phyloP scores from a whole-genome alignment of 2,797 vertebrate genomes.

The Catamblyrhynchus diadema region DNA sequence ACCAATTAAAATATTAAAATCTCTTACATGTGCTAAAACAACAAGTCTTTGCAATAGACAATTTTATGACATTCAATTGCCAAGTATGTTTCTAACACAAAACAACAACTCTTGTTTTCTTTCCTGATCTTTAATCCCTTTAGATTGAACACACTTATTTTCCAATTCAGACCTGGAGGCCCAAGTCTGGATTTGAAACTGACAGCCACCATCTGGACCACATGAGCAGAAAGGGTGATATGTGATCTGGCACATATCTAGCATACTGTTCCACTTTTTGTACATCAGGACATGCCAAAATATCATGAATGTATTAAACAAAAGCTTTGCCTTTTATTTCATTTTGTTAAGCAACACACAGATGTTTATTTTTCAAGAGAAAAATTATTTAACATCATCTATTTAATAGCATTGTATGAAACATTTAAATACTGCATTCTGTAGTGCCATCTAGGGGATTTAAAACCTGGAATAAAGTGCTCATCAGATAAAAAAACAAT shows the following conservation, averaged over 20 bases:
- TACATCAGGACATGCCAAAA: slow-evolving; percentile 15
- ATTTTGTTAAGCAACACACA: slow-evolving; percentile 44
- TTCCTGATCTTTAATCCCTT: slow-evolving; percentile 37
- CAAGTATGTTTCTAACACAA: neutral
- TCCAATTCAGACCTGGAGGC: slow-evolving; percentile 53
- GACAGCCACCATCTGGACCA: slow-evolving; percentile 65
- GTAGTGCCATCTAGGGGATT: slow-evolving; percentile 81
- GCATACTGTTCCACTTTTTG: neutral
- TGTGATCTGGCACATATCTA: slow-evolving; percentile 25
- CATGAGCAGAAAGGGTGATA: neutral
- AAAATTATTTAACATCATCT: slow-evolving; percentile 53
- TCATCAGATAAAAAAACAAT: slow-evolving; percentile 24
- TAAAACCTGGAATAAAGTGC: slow-evolving; percentile 11
- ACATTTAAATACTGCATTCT: slow-evolving; percentile 73
- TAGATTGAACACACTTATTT: slow-evolving; percentile 42
- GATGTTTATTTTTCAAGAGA: slow-evolving; percentile 55
- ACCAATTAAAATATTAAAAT: slow-evolving; percentile 1
- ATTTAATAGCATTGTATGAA: slow-evolving; percentile 53
- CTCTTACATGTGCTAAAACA: neutral
- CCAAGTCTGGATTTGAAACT: slow-evolving; percentile 24
- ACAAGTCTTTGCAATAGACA: neutral
- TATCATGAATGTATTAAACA: neutral
- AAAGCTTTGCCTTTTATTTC: neutral
- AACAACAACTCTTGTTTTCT: slow-evolving; percentile 35
- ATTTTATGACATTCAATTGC: neutral